Evolutionary conservation across 1,140 invertebrate species (phyloP), one percentile per base, ranked within the genome.

Genomic region (Camponotus pennsylvanicus): DNA sequence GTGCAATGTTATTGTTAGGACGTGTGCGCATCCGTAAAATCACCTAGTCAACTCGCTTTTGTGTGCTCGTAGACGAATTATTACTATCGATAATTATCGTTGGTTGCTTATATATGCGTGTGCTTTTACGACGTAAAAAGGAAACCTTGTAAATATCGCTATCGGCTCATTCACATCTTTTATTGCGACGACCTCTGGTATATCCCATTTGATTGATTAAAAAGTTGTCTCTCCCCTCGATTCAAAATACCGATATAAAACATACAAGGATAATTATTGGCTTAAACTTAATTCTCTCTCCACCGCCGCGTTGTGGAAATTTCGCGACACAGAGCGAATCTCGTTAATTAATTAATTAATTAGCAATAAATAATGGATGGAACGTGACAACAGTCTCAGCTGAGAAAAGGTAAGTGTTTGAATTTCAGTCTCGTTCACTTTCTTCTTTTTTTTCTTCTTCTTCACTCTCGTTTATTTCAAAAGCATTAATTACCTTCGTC

Each of bases 351-450:
- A 90, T 77, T 64, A 82, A 86, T 83, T 85, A 90, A 90, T 89
- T 87, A 91, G 79, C 85, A 89, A 85, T 84, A 89, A 70, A 59
- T 89, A 91, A 89, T 93, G 92, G 92, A 93, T 93, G 92, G 92
- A 92, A 89, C 87, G 70, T 89, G 80, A 69, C 90, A 83, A 92
- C 92, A 91, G 90, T 89, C 90, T 90, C 88, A 87, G 83, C 75
- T 78, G 87, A 66, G 76, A 85, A 85, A 86, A 83, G 87, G 80
- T 88, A 89, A 92, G 89, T 92, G 92, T 92, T 90, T 87, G 57
- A 52, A 78, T 89, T 57, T 90, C 90, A 91, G 91, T 91, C 80
- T 92, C 87, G 87, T 77, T 90, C 82, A 70, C 76, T 8, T 18
- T 52, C 27, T 21, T 76, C 37, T 57, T 82, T 18, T 13, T 49